These are phyloP conservation scores for Channa maculata DNA, from an alignment of 2,113 vertebrate genomes.

Conservation along the genomic window DNA sequence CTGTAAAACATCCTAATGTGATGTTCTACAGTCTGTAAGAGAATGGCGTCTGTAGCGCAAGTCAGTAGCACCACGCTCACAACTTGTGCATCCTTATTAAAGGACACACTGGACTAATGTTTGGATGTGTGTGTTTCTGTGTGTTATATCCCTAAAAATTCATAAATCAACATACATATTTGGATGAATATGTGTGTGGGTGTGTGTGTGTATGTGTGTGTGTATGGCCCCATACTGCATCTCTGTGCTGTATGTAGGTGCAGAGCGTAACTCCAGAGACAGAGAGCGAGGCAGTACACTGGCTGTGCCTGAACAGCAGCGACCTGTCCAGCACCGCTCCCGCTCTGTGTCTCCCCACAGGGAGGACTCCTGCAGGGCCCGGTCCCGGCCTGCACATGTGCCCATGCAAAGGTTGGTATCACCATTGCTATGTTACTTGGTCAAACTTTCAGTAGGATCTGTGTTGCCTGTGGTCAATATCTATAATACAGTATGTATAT, in stretches of 20 bases:
- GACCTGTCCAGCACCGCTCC: constrained; percentile 92
- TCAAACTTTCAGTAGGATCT: neutral
- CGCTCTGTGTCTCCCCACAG: constrained; percentile 97
- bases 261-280: constrained; percentile 93
- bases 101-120: constrained; percentile 23
- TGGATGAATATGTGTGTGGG: constrained; percentile 4
- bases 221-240: too few species aligned
- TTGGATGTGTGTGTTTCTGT: constrained; percentile 15
- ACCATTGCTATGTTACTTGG: neutral
- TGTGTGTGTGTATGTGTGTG: constrained; percentile 24
- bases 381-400: constrained; percentile 94
- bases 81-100: constrained; percentile 19
- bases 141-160: neutral
- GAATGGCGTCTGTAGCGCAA: constrained; percentile 41
- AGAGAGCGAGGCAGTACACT: constrained; percentile 90
- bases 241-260: constrained; percentile 67
- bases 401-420: constrained; percentile 95
- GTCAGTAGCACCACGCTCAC: constrained; percentile 19
- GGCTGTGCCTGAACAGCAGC: constrained; percentile 95
- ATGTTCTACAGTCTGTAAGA: constrained; percentile 62
- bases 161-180: neutral
- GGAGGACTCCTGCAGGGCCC: constrained; percentile 93
- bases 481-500: too few species aligned
- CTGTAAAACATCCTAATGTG: constrained; percentile 66
- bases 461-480: neutral